These are phyloP conservation scores for Orchesella flavescens DNA, from an alignment of 2,888 invertebrate species.

Conservation along the genomic window DNA sequence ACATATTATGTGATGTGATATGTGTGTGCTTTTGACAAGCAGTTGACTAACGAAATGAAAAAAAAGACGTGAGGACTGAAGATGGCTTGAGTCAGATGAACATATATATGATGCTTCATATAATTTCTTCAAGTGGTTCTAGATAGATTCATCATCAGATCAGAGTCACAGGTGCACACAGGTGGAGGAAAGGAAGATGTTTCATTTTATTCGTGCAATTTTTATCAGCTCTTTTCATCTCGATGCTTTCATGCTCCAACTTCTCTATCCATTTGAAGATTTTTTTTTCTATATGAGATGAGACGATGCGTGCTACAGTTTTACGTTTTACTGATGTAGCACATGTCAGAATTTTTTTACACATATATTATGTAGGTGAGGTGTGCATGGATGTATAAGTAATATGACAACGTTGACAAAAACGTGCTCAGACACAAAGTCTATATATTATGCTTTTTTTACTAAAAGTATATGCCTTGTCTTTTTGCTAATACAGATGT, in stretches of 20 bases:
- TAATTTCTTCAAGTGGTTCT: background rate
- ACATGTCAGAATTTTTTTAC: too few species aligned
- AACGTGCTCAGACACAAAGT: background rate
- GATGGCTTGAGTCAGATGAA: too few species aligned
- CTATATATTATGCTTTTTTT: background rate
- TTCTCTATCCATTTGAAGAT: too few species aligned
- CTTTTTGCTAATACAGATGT: too few species aligned
- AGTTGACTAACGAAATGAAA: constrained; percentile 30
- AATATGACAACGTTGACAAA: constrained; percentile 27
- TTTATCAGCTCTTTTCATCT: too few species aligned
- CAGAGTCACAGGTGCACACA: constrained; percentile 1
- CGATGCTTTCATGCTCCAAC: too few species aligned
- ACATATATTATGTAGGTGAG: too few species aligned
- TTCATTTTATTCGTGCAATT: background rate
- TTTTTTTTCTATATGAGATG: too few species aligned
- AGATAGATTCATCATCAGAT: constrained; percentile 9
- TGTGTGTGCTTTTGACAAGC: constrained; percentile 41
- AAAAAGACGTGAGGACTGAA: background rate
- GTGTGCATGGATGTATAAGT: background rate
- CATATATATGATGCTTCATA: too few species aligned
- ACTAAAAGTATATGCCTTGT: background rate
- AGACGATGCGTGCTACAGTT: too few species aligned
- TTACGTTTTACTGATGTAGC: too few species aligned
- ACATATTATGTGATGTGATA: constrained; percentile 16
- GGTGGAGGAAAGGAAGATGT: background rate